These are phyloP conservation scores for Vanessa atalanta DNA, from an alignment of 1,140 invertebrate species.

Conservation along the genomic window DNA sequence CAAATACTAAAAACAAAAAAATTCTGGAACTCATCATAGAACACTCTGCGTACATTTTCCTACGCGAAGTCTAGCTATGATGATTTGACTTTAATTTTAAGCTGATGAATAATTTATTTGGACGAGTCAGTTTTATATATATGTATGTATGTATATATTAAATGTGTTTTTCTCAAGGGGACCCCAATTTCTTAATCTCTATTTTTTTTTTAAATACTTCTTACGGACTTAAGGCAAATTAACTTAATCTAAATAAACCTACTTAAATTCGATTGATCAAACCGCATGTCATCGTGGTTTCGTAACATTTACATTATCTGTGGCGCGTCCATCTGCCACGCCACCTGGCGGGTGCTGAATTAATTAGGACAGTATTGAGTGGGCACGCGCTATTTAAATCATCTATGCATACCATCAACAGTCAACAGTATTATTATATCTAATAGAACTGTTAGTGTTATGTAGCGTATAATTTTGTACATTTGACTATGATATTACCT, in stretches of 20 bases:
- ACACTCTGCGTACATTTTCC: too few species aligned
- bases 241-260: not conserved
- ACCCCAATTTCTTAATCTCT: not conserved
- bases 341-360: conserved; percentile 65
- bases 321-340: conserved; percentile 57
- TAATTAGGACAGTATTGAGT: conserved; percentile 56
- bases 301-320: conserved; percentile 12
- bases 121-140: too few species aligned
- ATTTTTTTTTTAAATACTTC: too few species aligned
- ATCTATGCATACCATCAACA: not conserved
- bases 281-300: conserved; percentile 15
- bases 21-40: too few species aligned
- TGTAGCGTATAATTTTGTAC: not conserved
- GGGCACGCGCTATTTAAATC: conserved; percentile 39
- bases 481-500: too few species aligned
- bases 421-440: conserved; percentile 1
- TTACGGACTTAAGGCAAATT: not conserved
- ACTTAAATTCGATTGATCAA: not conserved
- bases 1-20: too few species aligned
- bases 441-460: not conserved
- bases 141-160: too few species aligned
- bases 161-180: too few species aligned
- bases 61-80: too few species aligned
- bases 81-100: too few species aligned
- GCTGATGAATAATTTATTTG: too few species aligned